A percentile compares a stretch with the other conserved stretches of the same genome.
phyloP scores from a whole-genome alignment of 2,888 invertebrate species.

The Andrena bucephala region DNA sequence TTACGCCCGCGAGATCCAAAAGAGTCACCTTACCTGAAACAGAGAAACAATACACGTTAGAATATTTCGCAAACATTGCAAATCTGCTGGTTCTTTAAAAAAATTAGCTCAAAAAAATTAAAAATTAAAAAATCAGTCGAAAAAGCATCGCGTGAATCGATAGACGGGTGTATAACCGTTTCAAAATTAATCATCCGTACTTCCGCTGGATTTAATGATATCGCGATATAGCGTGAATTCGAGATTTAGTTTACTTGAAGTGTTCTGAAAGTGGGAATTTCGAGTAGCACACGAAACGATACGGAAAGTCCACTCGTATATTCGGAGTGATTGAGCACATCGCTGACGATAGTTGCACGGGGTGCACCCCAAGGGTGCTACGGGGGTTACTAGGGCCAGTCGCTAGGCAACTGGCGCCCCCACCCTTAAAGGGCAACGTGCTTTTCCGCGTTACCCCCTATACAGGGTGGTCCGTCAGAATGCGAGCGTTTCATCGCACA shows the following conservation, averaged over 20 bases:
- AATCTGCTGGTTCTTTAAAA: background rate
- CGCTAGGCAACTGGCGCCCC: conserved; percentile 80
- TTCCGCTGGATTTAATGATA: no score
- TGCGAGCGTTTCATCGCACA: conserved; percentile 1
- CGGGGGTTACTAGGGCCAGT: conserved; percentile 72
- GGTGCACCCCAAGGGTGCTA: conserved; percentile 64
- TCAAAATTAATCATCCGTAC: no score
- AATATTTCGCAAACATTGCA: background rate
- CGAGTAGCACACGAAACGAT: conserved; percentile 4
- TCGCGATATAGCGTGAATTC: no score
- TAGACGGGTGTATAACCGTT: no score
- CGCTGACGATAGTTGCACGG: conserved; percentile 55
- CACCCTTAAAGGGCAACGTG: conserved; percentile 62
- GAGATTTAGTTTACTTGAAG: background rate
- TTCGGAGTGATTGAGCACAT: conserved; percentile 20
- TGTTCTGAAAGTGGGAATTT: conserved; percentile 33
- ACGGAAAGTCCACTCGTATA: conserved; percentile 4
- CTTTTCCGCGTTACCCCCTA: conserved; percentile 50
- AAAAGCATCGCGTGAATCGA: no score
- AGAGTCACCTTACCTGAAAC: background rate
- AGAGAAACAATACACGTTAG: background rate
- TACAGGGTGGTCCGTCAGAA: conserved; percentile 64
- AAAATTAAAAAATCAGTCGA: no score
- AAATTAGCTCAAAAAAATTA: no score
- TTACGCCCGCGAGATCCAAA: background rate